Evolutionary conservation across 2,888 invertebrate genomes (phyloP).

Genomic region (Brassicogethes aeneus): DNA sequence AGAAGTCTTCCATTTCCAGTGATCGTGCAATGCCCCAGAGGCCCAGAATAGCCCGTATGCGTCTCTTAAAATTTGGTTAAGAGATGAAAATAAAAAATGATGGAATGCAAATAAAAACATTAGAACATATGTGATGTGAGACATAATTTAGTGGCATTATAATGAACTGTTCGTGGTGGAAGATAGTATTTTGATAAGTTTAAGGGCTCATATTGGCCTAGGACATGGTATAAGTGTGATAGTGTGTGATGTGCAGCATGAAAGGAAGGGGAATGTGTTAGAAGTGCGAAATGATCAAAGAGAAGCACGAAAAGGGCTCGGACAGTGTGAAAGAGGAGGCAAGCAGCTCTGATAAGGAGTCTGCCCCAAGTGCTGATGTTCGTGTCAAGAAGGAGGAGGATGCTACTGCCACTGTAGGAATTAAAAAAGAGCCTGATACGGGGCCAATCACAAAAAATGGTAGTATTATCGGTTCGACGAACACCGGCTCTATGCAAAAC

Average conservation of each 20-base stretch:
- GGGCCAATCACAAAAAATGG: slow-evolving; percentile 39
- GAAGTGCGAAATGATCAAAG: slow-evolving; percentile 40
- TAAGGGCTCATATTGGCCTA: slow-evolving; percentile 25
- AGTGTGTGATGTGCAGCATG: slow-evolving; percentile 32
- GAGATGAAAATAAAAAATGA: slow-evolving; percentile 43
- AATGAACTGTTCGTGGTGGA: slow-evolving; percentile 30
- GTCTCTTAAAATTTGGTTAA: slow-evolving; percentile 41
- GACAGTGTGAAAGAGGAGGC: slow-evolving; percentile 41
- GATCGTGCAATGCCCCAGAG: slow-evolving; percentile 32
- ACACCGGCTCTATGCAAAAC: slow-evolving; percentile 37
- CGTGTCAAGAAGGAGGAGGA: slow-evolving; percentile 39
- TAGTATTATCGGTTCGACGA: slow-evolving; percentile 40
- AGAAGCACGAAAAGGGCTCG: slow-evolving; percentile 42
- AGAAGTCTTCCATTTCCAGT: slow-evolving; percentile 29
- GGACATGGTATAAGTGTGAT: slow-evolving; percentile 32
- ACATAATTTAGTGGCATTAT: slow-evolving; percentile 35
- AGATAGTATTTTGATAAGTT: slow-evolving; percentile 23
- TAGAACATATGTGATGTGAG: slow-evolving; percentile 43
- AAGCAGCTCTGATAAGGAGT: slow-evolving; percentile 39
- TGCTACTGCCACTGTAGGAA: slow-evolving; percentile 33
- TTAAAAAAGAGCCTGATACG: slow-evolving; percentile 35
- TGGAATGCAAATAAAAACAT: slow-evolving; percentile 44
- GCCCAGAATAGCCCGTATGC: slow-evolving; percentile 31
- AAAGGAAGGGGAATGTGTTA: slow-evolving; percentile 35
- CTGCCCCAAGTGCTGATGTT: slow-evolving; percentile 33